A percentile compares a stretch with the other conserved stretches of the same genome.
These are phyloP conservation scores for Bemisia tabaci DNA, from an alignment of 1,140 invertebrate species.

Conservation along the genomic window DNA sequence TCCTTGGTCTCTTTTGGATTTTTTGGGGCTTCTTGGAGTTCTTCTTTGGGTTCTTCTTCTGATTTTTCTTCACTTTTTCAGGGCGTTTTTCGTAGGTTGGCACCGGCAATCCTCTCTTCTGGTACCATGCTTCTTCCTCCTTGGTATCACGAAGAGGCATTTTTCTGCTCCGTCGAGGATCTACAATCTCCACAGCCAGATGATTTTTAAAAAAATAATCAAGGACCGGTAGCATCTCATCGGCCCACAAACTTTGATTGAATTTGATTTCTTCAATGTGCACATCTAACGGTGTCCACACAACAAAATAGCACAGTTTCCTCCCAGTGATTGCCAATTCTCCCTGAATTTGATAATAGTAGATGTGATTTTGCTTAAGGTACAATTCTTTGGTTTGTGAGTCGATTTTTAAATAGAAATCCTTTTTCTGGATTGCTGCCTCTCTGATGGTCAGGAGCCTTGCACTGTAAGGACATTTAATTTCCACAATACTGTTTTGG, in stretches of 20 bases:
- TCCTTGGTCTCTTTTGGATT: no score
- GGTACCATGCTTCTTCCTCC: not conserved
- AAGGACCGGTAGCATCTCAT: not conserved
- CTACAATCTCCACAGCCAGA: not conserved
- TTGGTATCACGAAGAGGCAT: not conserved
- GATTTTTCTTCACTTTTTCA: no score
- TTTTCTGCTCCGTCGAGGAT: not conserved
- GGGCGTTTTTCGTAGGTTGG: no score
- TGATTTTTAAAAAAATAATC: not conserved
- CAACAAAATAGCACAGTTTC: not conserved
- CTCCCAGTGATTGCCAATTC: not conserved
- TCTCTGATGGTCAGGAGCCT: not conserved
- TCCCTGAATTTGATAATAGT: slow-evolving; percentile 4
- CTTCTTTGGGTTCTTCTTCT: no score
- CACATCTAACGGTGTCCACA: not conserved
- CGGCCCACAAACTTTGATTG: not conserved
- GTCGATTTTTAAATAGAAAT: not conserved
- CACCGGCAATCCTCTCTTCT: no score
- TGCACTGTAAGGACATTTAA: not conserved
- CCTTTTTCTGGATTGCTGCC: not conserved
- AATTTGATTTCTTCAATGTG: not conserved
- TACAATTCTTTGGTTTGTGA: not conserved
- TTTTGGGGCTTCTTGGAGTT: no score
- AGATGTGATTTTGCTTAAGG: not conserved
- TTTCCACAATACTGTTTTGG: not conserved